Conservation (phyloP, 2,797 vertebrate species). For the Lagothrix lagotricha region DNA sequence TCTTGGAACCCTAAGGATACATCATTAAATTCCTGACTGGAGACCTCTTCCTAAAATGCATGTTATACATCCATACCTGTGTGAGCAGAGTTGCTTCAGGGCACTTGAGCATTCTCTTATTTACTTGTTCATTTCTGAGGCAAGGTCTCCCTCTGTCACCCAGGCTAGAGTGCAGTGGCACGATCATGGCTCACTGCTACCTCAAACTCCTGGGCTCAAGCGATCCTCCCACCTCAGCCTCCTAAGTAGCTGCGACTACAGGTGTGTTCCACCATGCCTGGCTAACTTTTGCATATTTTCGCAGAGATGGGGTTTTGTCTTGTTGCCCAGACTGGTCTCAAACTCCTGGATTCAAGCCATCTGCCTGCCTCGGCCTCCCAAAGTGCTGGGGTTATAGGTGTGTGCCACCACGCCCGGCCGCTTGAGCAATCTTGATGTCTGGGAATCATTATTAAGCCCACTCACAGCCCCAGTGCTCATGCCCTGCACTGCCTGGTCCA, state of each 20-base stretch:
- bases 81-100: accelerated
- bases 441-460: accelerated
- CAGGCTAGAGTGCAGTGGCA: background rate
- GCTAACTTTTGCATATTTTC: background rate
- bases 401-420: background rate
- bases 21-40: background rate
- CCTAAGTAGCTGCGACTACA: background rate
- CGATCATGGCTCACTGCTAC: background rate
- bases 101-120: background rate
- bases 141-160: background rate
- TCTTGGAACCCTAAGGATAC: background rate
- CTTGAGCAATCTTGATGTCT: background rate
- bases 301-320: background rate
- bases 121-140: background rate
- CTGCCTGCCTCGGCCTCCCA: background rate
- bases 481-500: background rate
- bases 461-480: background rate
- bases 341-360: background rate
- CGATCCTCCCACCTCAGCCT: background rate
- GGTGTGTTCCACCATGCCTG: background rate
- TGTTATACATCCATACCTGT: accelerated
- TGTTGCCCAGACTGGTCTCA: background rate
- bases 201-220: background rate
- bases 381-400: background rate
- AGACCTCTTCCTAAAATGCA: background rate